A percentile compares a stretch with the other conserved stretches of the same genome.
These are phyloP conservation scores for Himantopus leucocephalus DNA, from an alignment of 2,113 vertebrate genomes.

Conservation along the genomic window DNA sequence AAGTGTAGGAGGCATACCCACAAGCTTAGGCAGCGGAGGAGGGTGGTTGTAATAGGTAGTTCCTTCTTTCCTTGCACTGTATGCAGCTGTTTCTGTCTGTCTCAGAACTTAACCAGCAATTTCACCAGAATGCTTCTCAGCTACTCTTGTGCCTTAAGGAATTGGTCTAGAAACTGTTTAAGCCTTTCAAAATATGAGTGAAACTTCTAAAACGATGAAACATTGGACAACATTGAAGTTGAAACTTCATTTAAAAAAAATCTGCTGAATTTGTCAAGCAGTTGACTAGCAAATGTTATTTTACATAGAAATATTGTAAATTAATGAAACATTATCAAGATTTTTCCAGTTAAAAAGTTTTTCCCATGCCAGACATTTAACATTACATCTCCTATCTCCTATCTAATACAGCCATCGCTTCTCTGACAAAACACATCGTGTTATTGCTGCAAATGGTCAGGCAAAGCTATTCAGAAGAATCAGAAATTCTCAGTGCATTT, in stretches of 20 bases:
- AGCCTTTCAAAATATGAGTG: neutral
- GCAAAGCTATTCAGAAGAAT: neutral
- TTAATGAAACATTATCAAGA: neutral
- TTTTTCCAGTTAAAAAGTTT: neutral
- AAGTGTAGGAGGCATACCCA: too few species aligned
- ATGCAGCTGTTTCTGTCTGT: rapidly evolving
- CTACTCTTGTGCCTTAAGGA: neutral
- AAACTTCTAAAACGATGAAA: neutral
- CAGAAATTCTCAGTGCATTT: neutral
- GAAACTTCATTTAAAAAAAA: neutral
- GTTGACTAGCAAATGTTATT: neutral
- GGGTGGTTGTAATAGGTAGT: neutral
- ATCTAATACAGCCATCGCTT: neutral
- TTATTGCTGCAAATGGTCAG: neutral
- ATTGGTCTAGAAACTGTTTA: neutral
- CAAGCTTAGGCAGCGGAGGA: neutral
- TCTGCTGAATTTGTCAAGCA: neutral
- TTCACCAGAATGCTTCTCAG: neutral
- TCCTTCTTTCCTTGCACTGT: neutral
- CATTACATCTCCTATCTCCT: neutral
- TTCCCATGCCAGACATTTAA: neutral
- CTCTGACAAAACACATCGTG: neutral
- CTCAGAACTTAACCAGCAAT: neutral
- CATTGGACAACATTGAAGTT: neutral
- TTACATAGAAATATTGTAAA: neutral